Evolutionary conservation across 2,888 invertebrate species (phyloP).

Genomic region (Leucophenga maculata): DNA sequence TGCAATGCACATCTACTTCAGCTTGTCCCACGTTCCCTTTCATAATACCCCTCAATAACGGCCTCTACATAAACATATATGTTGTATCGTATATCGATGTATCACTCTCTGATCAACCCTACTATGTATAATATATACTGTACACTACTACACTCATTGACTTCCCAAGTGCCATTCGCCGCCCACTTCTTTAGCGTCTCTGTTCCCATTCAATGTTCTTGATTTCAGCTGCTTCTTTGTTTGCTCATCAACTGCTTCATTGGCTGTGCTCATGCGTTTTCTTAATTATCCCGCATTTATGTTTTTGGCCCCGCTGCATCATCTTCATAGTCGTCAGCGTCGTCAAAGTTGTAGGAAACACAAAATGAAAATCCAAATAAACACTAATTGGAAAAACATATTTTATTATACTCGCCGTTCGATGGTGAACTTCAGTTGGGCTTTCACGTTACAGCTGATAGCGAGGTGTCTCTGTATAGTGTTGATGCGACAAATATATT

Average conservation of each 20-base stretch:
- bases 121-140: too few relatives aligned
- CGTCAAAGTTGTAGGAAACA: conserved; percentile 47
- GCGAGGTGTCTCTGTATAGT: too few relatives aligned
- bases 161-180: neutral
- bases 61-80: conserved; percentile 29
- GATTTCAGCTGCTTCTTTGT: neutral
- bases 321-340: too few relatives aligned
- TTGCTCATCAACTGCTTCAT: conserved; percentile 15
- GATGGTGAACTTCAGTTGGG: too few relatives aligned
- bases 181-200: neutral
- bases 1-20: conserved; percentile 18
- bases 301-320: conserved; percentile 31
- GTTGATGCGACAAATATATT: too few relatives aligned
- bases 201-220: neutral
- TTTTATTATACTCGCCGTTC: conserved; percentile 52
- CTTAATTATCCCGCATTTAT: conserved; percentile 38
- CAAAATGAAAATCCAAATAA: conserved; percentile 65
- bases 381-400: conserved; percentile 65
- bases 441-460: too few relatives aligned
- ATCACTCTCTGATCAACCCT: neutral
- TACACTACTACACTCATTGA: conserved; percentile 33
- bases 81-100: conserved; percentile 32
- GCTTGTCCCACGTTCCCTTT: too few relatives aligned
- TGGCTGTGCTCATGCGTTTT: conserved; percentile 22
- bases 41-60: too few relatives aligned